These are phyloP conservation scores for Lerista edwardsae DNA, from an alignment of 2,797 vertebrate species.

Conservation along the genomic window DNA sequence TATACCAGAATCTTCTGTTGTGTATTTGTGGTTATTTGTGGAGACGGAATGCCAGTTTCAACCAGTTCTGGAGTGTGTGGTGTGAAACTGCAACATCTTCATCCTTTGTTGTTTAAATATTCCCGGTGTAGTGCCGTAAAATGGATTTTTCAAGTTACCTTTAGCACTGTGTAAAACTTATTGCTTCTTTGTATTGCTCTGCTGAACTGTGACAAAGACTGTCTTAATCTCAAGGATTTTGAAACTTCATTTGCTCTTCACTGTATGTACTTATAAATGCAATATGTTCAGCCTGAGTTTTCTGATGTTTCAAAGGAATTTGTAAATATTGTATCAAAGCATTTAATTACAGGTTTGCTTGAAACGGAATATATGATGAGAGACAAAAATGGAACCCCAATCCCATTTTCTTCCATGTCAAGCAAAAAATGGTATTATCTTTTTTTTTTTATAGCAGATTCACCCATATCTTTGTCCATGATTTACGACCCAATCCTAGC, in stretches of 20 bases:
- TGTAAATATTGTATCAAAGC: constrained; percentile 40
- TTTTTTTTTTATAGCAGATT: constrained; percentile 40
- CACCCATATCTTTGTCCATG: constrained; percentile 6
- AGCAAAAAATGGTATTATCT: constrained; percentile 43
- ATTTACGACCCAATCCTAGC: too few species aligned
- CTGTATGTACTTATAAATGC: constrained; percentile 45
- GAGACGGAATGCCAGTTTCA: too few species aligned
- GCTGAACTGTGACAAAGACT: constrained; percentile 32
- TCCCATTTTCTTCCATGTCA: constrained; percentile 43
- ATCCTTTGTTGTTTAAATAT: constrained; percentile 32
- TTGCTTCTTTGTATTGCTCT: constrained; percentile 47
- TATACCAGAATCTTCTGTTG: background rate
- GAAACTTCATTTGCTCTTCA: constrained; percentile 42
- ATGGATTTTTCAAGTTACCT: constrained; percentile 15
- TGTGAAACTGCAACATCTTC: too few species aligned
- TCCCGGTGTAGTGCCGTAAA: constrained; percentile 42
- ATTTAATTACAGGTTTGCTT: constrained; percentile 46
- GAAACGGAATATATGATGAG: constrained; percentile 51
- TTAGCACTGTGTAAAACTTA: constrained; percentile 23
- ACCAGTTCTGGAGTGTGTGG: too few species aligned
- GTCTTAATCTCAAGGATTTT: constrained; percentile 27
- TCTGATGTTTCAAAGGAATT: constrained; percentile 39
- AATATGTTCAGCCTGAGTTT: constrained; percentile 24
- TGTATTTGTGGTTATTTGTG: too few species aligned
- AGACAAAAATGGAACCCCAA: constrained; percentile 52